Conservation (phyloP, 2,888 invertebrate genomes). For the Mythimna vitellina region DNA sequence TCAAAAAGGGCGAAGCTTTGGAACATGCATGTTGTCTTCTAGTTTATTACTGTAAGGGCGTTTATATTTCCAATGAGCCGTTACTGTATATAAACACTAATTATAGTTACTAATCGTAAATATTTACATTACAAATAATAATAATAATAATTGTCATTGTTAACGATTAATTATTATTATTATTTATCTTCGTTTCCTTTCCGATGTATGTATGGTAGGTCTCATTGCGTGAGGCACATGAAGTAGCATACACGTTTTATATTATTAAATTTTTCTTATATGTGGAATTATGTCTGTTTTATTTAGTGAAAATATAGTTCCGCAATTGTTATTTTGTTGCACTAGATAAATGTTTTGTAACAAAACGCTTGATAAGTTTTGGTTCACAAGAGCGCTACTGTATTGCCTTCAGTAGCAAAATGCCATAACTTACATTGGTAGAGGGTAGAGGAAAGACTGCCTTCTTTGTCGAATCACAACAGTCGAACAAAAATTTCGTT, state of each 20-base stretch:
- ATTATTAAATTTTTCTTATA: slow-evolving; percentile 89
- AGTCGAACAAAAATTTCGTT: background rate
- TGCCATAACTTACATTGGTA: background rate
- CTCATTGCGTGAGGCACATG: slow-evolving; percentile 66
- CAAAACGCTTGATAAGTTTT: background rate
- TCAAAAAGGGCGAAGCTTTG: slow-evolving; percentile 56
- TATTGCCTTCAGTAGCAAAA: background rate
- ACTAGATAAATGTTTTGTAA: background rate
- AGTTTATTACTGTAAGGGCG: slow-evolving; percentile 54
- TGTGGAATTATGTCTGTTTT: slow-evolving; percentile 77
- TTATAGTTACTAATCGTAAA: slow-evolving; percentile 74
- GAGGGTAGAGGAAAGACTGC: background rate
- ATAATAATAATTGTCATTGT: slow-evolving; percentile 58
- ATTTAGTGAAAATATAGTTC: slow-evolving; percentile 45
- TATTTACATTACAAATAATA: slow-evolving; percentile 75
- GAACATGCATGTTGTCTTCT: slow-evolving; percentile 42
- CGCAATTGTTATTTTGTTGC: too few relatives aligned
- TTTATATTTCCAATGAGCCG: slow-evolving; percentile 64
- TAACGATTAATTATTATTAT: slow-evolving; percentile 48
- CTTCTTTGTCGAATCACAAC: background rate
- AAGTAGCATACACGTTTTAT: slow-evolving; percentile 86
- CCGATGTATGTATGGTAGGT: slow-evolving; percentile 69
- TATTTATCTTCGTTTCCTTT: slow-evolving; percentile 68
- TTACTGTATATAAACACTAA: slow-evolving; percentile 74
- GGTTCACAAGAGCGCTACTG: background rate